Conservation (phyloP, 2,888 invertebrate species). For the Rhopalosiphum nymphaeae region DNA sequence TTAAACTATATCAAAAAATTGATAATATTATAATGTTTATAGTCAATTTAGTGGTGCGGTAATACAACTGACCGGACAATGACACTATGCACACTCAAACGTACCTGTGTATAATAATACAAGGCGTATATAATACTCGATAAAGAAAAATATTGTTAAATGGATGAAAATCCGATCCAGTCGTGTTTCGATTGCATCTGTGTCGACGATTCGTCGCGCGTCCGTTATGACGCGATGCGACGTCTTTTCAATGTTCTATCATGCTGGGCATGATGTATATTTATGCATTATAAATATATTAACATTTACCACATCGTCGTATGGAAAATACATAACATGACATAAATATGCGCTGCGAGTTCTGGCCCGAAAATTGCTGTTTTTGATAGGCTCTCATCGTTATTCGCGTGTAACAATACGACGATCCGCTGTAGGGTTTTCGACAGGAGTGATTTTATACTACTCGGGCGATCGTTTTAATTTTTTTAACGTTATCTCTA, state of each 20-base stretch:
- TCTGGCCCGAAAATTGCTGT: not conserved
- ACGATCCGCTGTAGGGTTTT: not conserved
- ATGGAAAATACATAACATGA: not conserved
- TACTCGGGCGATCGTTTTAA: not conserved
- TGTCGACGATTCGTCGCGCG: constrained; percentile 31
- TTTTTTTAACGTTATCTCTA: not conserved
- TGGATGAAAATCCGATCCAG: not conserved
- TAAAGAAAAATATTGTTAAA: not conserved
- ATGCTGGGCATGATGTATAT: not conserved
- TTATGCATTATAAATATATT: not conserved
- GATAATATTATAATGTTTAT: not conserved
- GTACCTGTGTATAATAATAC: not conserved
- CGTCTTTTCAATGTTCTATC: not conserved
- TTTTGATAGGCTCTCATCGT: not conserved
- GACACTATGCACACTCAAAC: not conserved
- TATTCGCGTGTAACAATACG: not conserved
- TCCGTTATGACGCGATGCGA: not conserved
- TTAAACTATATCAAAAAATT: not conserved
- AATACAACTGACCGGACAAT: constrained; percentile 23
- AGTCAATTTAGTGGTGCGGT: not conserved
- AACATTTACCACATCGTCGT: not conserved
- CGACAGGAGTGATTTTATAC: not conserved
- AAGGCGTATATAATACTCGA: constrained; percentile 14
- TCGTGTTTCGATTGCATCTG: not conserved
- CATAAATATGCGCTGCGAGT: not conserved